A percentile compares a stretch with the other conserved stretches of the same genome.
Conservation (phyloP, 2,113 vertebrate genomes). For the Lota lota region DNA sequence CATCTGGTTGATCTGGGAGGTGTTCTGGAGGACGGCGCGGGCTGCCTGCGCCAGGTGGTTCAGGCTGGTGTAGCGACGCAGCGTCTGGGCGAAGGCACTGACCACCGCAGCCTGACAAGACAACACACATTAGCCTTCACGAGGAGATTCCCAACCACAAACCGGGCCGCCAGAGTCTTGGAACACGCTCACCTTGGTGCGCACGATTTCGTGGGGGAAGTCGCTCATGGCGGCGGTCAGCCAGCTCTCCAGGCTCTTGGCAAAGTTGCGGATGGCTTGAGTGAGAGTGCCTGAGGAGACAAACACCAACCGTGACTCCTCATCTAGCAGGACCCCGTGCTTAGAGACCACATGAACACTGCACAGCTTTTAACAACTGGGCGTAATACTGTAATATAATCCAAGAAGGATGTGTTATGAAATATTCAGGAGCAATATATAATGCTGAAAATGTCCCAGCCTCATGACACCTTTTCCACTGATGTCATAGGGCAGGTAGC, state of each 20-base stretch:
- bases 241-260: constrained; percentile 97
- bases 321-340: too few species aligned
- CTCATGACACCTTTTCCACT: too few species aligned
- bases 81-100: constrained; percentile 92
- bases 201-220: constrained; percentile 88
- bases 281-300: constrained; percentile 87
- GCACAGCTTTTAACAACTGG: too few species aligned
- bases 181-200: constrained; percentile 82
- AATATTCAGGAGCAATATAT: too few species aligned
- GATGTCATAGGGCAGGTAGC: too few species aligned
- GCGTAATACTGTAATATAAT: too few species aligned
- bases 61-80: constrained; percentile 93
- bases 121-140: not conserved
- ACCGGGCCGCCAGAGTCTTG: too few species aligned
- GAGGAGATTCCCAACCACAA: not conserved
- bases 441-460: too few species aligned
- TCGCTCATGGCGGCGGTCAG: constrained; percentile 91
- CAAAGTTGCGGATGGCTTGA: constrained; percentile 95
- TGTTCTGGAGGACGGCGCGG: constrained; percentile 94
- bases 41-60: constrained; percentile 97
- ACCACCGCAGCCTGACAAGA: constrained; percentile 85
- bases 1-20: constrained; percentile 99
- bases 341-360: too few species aligned
- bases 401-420: too few species aligned
- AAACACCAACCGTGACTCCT: too few species aligned